Evolutionary conservation across 2,888 invertebrate genomes (phyloP), one percentile per base, ranked within the genome.

Genomic region (Coecobrya sp.): DNA sequence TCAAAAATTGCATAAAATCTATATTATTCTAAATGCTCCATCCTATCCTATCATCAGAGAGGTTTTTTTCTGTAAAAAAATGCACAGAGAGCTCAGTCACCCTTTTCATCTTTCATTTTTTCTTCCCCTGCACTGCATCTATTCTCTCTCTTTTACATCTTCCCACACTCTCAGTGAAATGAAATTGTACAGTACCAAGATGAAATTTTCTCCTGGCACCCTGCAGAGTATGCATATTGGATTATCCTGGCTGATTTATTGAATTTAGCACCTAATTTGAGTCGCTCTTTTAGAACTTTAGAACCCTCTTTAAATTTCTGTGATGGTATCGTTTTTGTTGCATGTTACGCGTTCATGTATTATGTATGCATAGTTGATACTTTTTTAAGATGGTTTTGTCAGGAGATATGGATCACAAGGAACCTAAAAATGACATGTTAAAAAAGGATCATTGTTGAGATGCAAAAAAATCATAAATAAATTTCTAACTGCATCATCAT

Each of bases 211-310:
- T 49, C 19, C 36, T 19, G 49, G 76, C 89, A 45, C 91, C 91
- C 91, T 86, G 70, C n/a, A 19, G 91, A 70, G 86, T 86, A 86
- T 82, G 81, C 86, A 86, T 86, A 91, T 91, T 91, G 86, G 45
- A 91, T 81, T 59, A 79, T 49, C 52, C 52, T 27, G 25, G 30
- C 81, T 91, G 86, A 91, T 91, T 91, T 91, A 91, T 91, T 86
- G 81, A 86, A 86, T 68, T 65, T 70, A 81, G 45, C 68, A 30
- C 79, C 70, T 86, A 70, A 91, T 86, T 86, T 91, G 49, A 91
- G 65, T 42, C 45, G 73, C 68, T 30, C 68, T 68, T 30, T 30
- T 68, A 68, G 68, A 30, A 65, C 3, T 55, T 55, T 19, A 55
- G 3, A 55, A 19, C 55, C n/a, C 16, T 55, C n/a, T 55, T n/a